phyloP scores from a whole-genome alignment of 2,888 invertebrate species.

The Epistrophe grossulariae region DNA sequence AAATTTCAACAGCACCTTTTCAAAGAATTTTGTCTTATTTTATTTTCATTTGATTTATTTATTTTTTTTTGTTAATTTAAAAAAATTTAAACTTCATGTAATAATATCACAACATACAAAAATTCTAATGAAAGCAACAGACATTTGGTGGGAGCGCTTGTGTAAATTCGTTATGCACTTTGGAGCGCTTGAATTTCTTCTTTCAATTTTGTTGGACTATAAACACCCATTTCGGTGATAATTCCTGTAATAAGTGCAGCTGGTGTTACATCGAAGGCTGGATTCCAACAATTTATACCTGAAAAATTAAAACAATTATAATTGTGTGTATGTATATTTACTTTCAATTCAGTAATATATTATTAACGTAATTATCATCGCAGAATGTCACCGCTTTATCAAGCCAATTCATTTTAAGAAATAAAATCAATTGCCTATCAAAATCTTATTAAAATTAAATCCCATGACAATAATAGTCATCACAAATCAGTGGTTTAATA shows the following conservation, averaged over 20 bases:
- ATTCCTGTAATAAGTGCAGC: conserved; percentile 95
- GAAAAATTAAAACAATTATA: conserved; percentile 79
- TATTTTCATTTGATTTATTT: conserved; percentile 25
- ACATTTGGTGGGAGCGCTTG: conserved; percentile 46
- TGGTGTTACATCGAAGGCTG: conserved; percentile 99
- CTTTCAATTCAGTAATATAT: background rate
- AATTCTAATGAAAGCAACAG: conserved; percentile 63
- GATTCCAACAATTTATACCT: conserved; percentile 98
- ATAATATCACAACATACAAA: conserved; percentile 75
- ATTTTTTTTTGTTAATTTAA: conserved; percentile 34
- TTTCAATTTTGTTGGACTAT: conserved; percentile 85
- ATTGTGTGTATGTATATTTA: background rate
- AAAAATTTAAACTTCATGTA: conserved; percentile 66
- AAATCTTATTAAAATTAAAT: no score
- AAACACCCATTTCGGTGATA: conserved; percentile 97
- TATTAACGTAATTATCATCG: no score
- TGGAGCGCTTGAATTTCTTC: conserved; percentile 78
- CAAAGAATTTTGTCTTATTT: conserved; percentile 58
- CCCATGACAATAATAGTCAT: no score
- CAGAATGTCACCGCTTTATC: no score
- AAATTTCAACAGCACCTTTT: conserved; percentile 46
- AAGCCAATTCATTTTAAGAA: no score
- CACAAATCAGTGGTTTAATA: no score
- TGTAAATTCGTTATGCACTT: conserved; percentile 50
- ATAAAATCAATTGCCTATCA: no score